A percentile compares a stretch with the other conserved stretches of the same genome.
These are phyloP conservation scores for Pseudomugil tenellus DNA, from an alignment of 2,797 vertebrate species.

Conservation along the genomic window DNA sequence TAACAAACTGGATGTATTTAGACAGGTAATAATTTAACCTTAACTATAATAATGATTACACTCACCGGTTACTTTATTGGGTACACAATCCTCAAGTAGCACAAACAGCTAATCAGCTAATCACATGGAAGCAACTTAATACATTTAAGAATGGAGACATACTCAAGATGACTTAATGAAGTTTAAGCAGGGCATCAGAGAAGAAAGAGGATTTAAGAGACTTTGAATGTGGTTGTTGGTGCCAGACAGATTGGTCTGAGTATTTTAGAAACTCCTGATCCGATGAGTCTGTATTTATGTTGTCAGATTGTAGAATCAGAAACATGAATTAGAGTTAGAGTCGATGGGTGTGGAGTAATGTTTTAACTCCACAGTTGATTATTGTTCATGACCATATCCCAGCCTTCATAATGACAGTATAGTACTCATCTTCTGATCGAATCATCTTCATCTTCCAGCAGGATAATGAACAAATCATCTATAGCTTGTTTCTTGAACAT, in stretches of 20 bases:
- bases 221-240: neutral
- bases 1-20: neutral
- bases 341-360: too few species aligned
- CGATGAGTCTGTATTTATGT: neutral
- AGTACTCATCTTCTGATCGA: too few species aligned
- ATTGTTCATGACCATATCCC: neutral
- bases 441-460: too few species aligned
- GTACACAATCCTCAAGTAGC: neutral
- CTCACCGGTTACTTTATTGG: neutral
- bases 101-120: neutral
- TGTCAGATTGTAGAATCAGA: neutral
- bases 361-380: too few species aligned
- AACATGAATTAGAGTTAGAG: too few species aligned
- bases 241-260: neutral
- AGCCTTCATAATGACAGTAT: neutral
- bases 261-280: neutral
- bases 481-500: constrained; percentile 11
- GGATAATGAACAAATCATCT: constrained; percentile 30
- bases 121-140: neutral
- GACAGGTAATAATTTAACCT: neutral
- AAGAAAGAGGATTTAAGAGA: neutral
- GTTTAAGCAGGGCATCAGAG: neutral
- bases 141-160: neutral
- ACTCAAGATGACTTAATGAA: neutral
- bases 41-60: neutral